Conservation (phyloP, 2,113 vertebrate genomes). For the Heliornis fulica region DNA sequence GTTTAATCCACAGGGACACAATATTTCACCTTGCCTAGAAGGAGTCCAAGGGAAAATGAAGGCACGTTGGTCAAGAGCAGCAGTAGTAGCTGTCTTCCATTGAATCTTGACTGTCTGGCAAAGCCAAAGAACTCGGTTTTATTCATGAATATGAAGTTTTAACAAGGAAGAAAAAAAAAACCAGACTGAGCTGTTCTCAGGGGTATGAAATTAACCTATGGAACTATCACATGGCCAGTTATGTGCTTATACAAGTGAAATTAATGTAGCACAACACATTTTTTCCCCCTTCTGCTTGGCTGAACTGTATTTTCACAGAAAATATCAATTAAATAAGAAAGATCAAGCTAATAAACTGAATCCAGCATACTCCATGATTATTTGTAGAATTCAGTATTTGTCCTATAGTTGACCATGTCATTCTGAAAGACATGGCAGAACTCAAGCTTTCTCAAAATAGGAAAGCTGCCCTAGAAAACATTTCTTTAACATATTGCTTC, state of each 20-base stretch:
- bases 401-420: not conserved
- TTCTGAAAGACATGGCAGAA: not conserved
- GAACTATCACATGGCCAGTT: not conserved
- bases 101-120: not conserved
- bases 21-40: not conserved
- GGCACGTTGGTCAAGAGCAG: not conserved
- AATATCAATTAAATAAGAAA: conserved; percentile 31
- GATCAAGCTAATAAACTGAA: not conserved
- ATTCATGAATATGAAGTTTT: conserved; percentile 1
- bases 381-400: not conserved
- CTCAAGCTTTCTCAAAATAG: not conserved
- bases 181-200: not conserved
- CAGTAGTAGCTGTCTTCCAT: not conserved
- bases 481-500: not conserved
- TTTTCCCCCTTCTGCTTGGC: not conserved
- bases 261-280: not conserved
- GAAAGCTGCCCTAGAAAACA: not conserved
- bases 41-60: not conserved
- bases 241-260: conserved; percentile 1
- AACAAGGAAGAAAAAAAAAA: not conserved
- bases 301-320: conserved; percentile 14
- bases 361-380: not conserved
- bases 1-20: not conserved
- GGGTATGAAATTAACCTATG: not conserved
- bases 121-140: not conserved